Base-by-base conservation (phyloP, 2,113 vertebrate genomes). In the Nicator chloris region DNA sequence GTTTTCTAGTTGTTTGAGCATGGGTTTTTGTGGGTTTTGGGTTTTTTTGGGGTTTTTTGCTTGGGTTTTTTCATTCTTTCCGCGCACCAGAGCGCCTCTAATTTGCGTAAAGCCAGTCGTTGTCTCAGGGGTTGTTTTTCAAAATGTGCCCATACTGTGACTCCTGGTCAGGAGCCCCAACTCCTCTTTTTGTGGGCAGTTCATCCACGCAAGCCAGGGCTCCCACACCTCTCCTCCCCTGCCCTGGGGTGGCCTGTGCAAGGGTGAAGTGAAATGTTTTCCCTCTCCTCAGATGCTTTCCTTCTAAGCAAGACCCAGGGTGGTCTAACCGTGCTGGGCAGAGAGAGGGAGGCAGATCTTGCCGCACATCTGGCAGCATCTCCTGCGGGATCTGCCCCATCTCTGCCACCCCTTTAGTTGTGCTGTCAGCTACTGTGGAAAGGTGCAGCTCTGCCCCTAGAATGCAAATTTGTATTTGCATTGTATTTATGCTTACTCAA, bases 21-120 rank as follows among this genome's bases (percentile, higher is more conserved):
- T 17, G 9, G 5, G 1, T 0, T 12, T 49, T 69, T 44, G 40
- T 20, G 14, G 3, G 8, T 28, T 50, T 51, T 79, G 8, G 6
- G n/a, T n/a, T n/a, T n/a, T n/a, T n/a, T n/a, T n/a, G n/a, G n/a
- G n/a, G n/a, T n/a, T n/a, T 63, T 49, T 40, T 79, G 11, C 11
- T 64, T 39, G 12, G 11, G 8, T 10, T 44, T 71, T 65, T 21
- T 51, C 4, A 1, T 37, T 47, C 2, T 40, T n/a, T 21, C 27
- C 22, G 7, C 0, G 0, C 57, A 2, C 8, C 7, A 10, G 10
- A 79, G 7, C 0, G 0, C 22, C 13, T 31, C 9, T 9, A 22
- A 4, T 56, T 37, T 13, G 6, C 53, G 27, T 37, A 56, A 63
- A 42, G 45, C 35, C 2, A 0, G 5, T 45, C 15, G 15, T 45